phyloP scores from a whole-genome alignment of 2,888 invertebrate species.

The Microplitis deprimator region DNA sequence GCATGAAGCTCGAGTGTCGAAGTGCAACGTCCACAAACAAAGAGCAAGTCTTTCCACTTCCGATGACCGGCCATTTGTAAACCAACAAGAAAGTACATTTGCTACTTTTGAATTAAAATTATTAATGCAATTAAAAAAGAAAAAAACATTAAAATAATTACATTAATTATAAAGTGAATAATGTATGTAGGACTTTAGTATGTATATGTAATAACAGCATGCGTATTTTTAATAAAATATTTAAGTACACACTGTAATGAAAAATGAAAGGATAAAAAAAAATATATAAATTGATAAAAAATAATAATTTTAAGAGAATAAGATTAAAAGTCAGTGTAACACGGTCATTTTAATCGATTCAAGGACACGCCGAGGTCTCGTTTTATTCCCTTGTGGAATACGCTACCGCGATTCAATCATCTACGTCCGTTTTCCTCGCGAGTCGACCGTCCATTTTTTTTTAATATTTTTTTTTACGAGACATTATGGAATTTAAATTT shows the following conservation, averaged over 20 bases:
- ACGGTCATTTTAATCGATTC: slow-evolving; percentile 53
- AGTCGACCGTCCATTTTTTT: background rate
- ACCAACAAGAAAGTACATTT: background rate
- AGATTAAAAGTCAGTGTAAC: slow-evolving; percentile 3
- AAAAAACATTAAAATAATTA: too few relatives aligned
- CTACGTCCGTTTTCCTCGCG: background rate
- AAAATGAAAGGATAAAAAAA: too few relatives aligned
- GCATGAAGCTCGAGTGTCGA: slow-evolving; percentile 45
- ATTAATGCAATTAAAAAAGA: background rate
- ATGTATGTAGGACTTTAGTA: background rate
- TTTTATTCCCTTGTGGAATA: background rate
- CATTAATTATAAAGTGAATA: background rate
- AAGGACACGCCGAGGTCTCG: slow-evolving; percentile 20
- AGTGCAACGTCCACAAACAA: slow-evolving; percentile 58
- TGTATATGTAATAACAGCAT: too few relatives aligned
- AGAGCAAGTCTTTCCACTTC: slow-evolving; percentile 62
- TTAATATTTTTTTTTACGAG: background rate
- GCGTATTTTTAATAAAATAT: too few relatives aligned
- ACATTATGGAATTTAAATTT: background rate
- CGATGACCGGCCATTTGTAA: slow-evolving; percentile 48
- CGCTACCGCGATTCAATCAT: background rate
- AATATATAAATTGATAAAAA: too few relatives aligned
- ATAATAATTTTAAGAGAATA: background rate
- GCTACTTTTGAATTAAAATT: background rate
- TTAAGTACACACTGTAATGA: too few relatives aligned